Percentiles rank a stretch among this genome's conserved stretches.
Conservation (phyloP, 2,113 vertebrate species). For the Galbula dea region DNA sequence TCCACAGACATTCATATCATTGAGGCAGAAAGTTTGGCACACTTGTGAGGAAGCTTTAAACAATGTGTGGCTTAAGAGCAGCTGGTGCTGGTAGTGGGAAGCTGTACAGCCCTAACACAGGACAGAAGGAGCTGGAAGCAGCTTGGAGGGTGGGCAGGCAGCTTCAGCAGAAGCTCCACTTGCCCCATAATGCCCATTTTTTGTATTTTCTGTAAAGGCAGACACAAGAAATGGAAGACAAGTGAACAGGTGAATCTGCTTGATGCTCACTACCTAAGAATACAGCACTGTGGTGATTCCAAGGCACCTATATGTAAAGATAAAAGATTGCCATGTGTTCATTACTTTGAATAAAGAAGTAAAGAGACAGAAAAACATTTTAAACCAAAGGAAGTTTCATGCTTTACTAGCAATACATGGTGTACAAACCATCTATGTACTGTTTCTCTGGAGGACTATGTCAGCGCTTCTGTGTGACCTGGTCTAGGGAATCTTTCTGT, state of each 20-base stretch:
- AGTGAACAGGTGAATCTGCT: background rate
- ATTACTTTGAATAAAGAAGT: background rate
- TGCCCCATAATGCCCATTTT: background rate
- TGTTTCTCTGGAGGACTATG: background rate
- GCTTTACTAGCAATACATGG: background rate
- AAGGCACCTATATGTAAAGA: background rate
- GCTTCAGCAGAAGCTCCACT: background rate
- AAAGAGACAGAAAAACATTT: background rate
- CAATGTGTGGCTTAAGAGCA: background rate
- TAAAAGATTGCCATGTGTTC: background rate
- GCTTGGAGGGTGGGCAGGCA: fast-evolving
- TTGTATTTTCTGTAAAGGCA: background rate
- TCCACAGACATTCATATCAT: background rate
- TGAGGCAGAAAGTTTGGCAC: background rate
- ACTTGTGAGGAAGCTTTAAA: background rate
- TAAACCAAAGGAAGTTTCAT: background rate
- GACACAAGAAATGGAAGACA: background rate
- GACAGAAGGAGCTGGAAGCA: background rate
- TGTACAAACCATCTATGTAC: background rate
- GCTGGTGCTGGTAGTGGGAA: background rate
- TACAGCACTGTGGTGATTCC: background rate
- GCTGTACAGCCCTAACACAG: background rate
- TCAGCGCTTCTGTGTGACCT: too few species aligned
- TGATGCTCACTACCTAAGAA: background rate
- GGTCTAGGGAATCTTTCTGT: too few species aligned